These are phyloP conservation scores for Pocota personata DNA, from an alignment of 2,888 invertebrate genomes.

Conservation along the genomic window DNA sequence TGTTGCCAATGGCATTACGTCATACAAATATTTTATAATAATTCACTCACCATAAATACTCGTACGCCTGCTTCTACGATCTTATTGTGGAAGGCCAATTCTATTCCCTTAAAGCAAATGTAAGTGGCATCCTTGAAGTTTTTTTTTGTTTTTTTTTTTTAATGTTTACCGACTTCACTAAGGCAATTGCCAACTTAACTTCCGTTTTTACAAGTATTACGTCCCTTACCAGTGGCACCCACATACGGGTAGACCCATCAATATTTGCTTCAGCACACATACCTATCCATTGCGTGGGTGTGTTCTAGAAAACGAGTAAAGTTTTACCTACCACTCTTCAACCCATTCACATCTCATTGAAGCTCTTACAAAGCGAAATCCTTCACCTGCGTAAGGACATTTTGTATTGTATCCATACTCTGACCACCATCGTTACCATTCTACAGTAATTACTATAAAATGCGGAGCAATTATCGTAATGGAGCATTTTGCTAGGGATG, in stretches of 20 bases:
- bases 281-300: background rate
- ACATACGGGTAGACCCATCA: background rate
- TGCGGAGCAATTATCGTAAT: constrained; percentile 67
- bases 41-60: background rate
- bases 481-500: constrained; percentile 47
- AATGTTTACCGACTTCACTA: background rate
- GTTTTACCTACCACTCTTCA: background rate
- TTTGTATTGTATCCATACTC: constrained; percentile 25
- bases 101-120: background rate
- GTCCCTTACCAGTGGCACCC: no score
- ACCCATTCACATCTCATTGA: constrained; percentile 20
- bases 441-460: constrained; percentile 50
- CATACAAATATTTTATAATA: background rate
- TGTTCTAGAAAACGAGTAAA: background rate
- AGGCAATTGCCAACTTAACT: background rate
- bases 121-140: background rate
- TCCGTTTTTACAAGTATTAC: background rate
- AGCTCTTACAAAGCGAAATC: constrained; percentile 1
- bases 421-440: constrained; percentile 32
- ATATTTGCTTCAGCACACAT: background rate
- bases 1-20: background rate
- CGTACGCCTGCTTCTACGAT: background rate
- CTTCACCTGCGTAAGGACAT: constrained; percentile 49
- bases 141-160: background rate
- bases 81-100: background rate